These are phyloP conservation scores for Myotis myotis DNA, from an alignment of 2,797 vertebrate genomes.

Conservation along the genomic window DNA sequence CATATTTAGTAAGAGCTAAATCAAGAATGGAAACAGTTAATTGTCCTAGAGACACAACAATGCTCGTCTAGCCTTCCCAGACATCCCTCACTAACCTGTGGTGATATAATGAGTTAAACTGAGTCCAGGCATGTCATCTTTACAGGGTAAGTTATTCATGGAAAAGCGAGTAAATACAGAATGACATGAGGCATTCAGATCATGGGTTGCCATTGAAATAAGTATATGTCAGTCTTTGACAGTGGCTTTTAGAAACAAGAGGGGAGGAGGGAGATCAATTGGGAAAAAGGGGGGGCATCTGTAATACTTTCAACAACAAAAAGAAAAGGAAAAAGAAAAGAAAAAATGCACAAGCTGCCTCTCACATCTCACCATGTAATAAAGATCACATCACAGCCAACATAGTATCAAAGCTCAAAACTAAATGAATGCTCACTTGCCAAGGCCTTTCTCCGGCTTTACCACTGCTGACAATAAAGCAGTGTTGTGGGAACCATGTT, in stretches of 20 bases:
- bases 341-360: neutral
- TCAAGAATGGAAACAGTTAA: neutral
- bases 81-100: neutral
- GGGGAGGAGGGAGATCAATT: too few species aligned
- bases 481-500: slow-evolving; percentile 39
- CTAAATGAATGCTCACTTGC: slow-evolving; percentile 64
- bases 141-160: slow-evolving; percentile 14
- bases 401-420: slow-evolving; percentile 65
- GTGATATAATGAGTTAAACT: slow-evolving; percentile 13
- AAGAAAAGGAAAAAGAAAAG: too few species aligned
- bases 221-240: slow-evolving; percentile 59
- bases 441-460: slow-evolving; percentile 62
- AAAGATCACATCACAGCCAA: slow-evolving; percentile 51
- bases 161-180: slow-evolving; percentile 34
- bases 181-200: neutral
- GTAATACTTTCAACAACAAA: too few species aligned
- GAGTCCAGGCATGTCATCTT: neutral
- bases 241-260: slow-evolving; percentile 62
- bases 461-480: slow-evolving; percentile 50
- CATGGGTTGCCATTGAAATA: slow-evolving; percentile 13
- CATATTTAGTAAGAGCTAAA: neutral
- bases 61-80: neutral
- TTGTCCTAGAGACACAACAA: neutral
- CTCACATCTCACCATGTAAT: slow-evolving; percentile 53
- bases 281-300: too few species aligned